These are phyloP conservation scores for Melieria picta DNA, from an alignment of 2,888 invertebrate genomes.

Conservation along the genomic window DNA sequence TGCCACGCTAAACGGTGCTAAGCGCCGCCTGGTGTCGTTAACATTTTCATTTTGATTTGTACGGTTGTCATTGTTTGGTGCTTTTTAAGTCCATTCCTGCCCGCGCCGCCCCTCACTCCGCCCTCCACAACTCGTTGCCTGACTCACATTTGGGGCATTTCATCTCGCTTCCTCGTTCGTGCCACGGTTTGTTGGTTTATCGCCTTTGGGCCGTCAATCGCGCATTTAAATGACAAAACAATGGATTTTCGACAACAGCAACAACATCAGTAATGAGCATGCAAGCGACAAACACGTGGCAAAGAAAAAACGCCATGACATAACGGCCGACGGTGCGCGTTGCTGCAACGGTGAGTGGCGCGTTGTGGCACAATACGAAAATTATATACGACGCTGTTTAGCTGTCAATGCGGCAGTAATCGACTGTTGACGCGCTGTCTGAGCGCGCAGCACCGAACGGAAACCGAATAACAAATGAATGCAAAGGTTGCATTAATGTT, in stretches of 20 bases:
- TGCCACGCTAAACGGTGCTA: background rate
- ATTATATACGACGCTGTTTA: background rate
- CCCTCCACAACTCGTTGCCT: background rate
- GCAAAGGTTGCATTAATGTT: constrained; percentile 5
- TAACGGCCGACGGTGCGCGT: too few species aligned
- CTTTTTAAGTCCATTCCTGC: background rate
- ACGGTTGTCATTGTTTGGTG: background rate
- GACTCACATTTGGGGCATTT: background rate
- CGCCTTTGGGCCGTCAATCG: background rate
- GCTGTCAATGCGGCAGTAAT: constrained; percentile 6
- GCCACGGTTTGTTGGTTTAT: background rate
- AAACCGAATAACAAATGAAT: constrained; percentile 13
- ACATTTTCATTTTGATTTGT: background rate
- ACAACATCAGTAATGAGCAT: background rate
- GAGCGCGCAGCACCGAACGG: background rate
- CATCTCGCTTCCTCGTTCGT: background rate
- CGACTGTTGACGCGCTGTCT: background rate
- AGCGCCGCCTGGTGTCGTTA: background rate
- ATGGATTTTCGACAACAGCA: background rate
- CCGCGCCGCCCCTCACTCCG: background rate
- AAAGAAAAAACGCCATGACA: too few species aligned
- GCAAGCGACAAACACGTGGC: background rate
- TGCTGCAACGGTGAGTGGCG: too few species aligned
- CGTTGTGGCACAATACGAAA: too few species aligned
- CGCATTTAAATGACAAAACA: constrained; percentile 1